Evolutionary conservation across 2,888 invertebrate genomes (phyloP).

Genomic region (Acleris holmiana): DNA sequence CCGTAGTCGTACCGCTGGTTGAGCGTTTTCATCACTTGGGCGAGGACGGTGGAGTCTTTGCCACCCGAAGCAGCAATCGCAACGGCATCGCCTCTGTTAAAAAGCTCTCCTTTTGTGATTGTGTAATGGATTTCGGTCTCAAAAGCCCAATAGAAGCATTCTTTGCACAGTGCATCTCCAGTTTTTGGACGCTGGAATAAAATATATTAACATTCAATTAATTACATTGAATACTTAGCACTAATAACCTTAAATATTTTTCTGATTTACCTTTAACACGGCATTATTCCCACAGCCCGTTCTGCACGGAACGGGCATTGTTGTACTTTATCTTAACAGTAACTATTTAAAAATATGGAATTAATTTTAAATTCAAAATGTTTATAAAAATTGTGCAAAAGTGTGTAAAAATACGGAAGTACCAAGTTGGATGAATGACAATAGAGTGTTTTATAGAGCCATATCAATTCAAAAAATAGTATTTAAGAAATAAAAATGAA

Average conservation of each 20-base stretch:
- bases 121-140: slow-evolving; percentile 98
- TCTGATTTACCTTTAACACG: slow-evolving; percentile 87
- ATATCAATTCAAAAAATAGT: not conserved
- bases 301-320: slow-evolving; percentile 88
- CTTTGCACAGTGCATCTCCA: slow-evolving; percentile 95
- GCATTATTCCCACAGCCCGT: slow-evolving; percentile 90
- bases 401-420: not conserved
- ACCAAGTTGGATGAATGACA: slow-evolving; percentile 4
- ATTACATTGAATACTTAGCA: not conserved
- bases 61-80: slow-evolving; percentile 97
- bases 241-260: slow-evolving; percentile 40
- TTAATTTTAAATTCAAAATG: slow-evolving; percentile 1
- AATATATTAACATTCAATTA: slow-evolving; percentile 32
- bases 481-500: too few species aligned
- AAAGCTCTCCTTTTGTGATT: slow-evolving; percentile 91
- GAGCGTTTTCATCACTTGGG: slow-evolving; percentile 94
- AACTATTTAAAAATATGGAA: not conserved
- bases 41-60: slow-evolving; percentile 98
- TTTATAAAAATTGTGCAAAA: slow-evolving; percentile 7
- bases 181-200: slow-evolving; percentile 92
- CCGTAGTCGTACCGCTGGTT: slow-evolving; percentile 96
- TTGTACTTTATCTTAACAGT: slow-evolving; percentile 33
- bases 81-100: slow-evolving; percentile 92
- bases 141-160: slow-evolving; percentile 97
- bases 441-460: slow-evolving; percentile 8